Conservation (phyloP, 2,888 invertebrate genomes). For the Lasioglossum marginatum region DNA sequence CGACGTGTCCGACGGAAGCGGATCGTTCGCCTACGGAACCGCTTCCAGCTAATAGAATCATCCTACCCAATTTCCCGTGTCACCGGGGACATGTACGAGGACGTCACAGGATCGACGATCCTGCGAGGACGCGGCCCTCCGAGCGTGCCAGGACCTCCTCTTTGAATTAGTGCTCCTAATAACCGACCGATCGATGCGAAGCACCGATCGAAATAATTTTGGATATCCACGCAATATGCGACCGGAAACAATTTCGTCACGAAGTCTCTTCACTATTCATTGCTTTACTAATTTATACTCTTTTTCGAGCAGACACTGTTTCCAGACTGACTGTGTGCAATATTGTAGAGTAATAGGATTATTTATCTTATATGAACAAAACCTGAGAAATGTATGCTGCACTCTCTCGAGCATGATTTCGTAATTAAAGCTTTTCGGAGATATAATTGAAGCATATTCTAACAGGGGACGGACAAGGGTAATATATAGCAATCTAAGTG, state of each 20-base stretch:
- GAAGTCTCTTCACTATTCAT: neutral
- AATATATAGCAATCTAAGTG: too few relatives aligned
- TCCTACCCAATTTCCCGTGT: slow-evolving; percentile 70
- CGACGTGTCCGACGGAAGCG: slow-evolving; percentile 58
- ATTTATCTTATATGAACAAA: too few relatives aligned
- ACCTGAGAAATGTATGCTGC: too few relatives aligned
- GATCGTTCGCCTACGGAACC: slow-evolving; percentile 58
- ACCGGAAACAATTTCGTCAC: neutral
- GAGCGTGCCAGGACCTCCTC: slow-evolving; percentile 6
- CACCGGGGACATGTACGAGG: slow-evolving; percentile 49
- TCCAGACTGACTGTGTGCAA: too few relatives aligned
- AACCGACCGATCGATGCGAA: neutral
- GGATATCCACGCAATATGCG: neutral
- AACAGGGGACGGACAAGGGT: too few relatives aligned
- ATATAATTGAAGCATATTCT: too few relatives aligned
- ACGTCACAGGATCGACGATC: slow-evolving; percentile 25
- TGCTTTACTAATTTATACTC: too few relatives aligned
- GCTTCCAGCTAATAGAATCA: slow-evolving; percentile 69
- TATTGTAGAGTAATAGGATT: too few relatives aligned
- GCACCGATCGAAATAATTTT: neutral
- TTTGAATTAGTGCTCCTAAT: slow-evolving; percentile 31
- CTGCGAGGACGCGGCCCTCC: neutral
- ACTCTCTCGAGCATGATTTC: too few relatives aligned
- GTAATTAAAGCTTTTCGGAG: too few relatives aligned
- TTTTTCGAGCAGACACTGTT: too few relatives aligned